Evolutionary conservation across 2,888 invertebrate genomes (phyloP), one percentile per base, ranked within the genome.

Genomic region (Aplocera efformata): DNA sequence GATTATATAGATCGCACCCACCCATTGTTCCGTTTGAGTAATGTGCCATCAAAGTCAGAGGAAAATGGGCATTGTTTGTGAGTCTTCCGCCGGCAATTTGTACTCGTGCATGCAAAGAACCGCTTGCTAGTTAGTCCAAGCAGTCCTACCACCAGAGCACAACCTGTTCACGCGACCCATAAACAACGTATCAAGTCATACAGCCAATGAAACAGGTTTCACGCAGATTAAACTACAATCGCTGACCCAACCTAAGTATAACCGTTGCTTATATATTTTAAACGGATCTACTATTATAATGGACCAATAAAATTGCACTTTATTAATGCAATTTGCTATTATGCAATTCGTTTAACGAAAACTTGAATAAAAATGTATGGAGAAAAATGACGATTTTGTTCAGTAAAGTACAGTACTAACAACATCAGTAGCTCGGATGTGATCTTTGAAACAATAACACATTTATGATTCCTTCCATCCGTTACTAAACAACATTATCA

Each of bases 11-110:
- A 69, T 72, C 81, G 58, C 78, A 60, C 79, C 82, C 80, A 71
- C 62, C 77, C 56, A 84, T 82, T 84, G 84, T 85, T 80, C 62
- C 63, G 61, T 67, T 67, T 73, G 70, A 77, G 67, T 73, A 74
- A 77, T 76, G 66, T 63, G 63, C 64, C 63, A 67, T 72, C 53
- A 56, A 56, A 63, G 52, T 60, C 58, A 54, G 58, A 56, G 66
- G 51, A 71, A 77, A 72, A 69, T 73, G 67, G 63, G 63, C 63
- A 77, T 78, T 77, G 73, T 76, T 72, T 67, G 50, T 8, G 7
- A 2, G 54, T 58, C 61, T 67, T 67, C 67, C 63, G 61, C 46
- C 51, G 45, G 53, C 50, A 58, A 54, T 37, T 42, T n/a, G n/a
- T n/a, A n/a, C n/a, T n/a, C n/a, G 44, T 56, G 58, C 53, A 53